Evolutionary conservation across 1,140 invertebrate genomes (phyloP), one percentile per base, ranked within the genome.

Genomic region (Plutomurus gul): DNA sequence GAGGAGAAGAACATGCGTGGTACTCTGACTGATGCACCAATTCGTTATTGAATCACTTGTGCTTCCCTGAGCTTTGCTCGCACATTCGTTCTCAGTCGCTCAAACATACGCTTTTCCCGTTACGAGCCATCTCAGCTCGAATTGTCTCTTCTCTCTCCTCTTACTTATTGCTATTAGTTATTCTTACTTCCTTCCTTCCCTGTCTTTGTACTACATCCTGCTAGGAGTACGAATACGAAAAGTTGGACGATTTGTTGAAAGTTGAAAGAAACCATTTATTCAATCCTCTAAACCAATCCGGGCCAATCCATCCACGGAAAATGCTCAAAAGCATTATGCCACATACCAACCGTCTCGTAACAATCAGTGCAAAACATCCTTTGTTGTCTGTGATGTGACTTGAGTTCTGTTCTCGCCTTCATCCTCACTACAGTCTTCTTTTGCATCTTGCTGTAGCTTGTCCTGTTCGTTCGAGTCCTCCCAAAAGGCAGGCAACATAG

Each of bases 41-140:
- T 76, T 81, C 76, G 76, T 76, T 78, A 79, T 76, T 79, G 78
- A 78, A 82, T 82, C 78, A 82, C 81, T 82, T 82, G 78, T 80
- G 78, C 78, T 81, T 79, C 46, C 79, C 72, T 83, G 79, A 83
- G 79, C 51, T 81, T 79, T 83, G 72, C 74, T 81, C 65, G 82
- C 82, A 77, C 82, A 83, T 83, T 83, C 79, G 73, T 51, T 81
- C 70, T 49, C 70, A 73, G 47, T 77, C 77, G 76, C 75, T 82
- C 65, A 82, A 82, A 82, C 80, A 82, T 82, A 82, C 76, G 77
- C 74, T 82, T 79, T 65, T 65, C 27, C 27, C 56, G 56, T 65
- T 65, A 51, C 56, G 56, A 65, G 27, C 56, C 27, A 65, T 65
- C 56, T 65, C 51, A 30, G 7, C 51, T 60, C 56, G 27, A 13